Conservation (phyloP, 1,140 invertebrate genomes). For the Drosophila repleta region DNA sequence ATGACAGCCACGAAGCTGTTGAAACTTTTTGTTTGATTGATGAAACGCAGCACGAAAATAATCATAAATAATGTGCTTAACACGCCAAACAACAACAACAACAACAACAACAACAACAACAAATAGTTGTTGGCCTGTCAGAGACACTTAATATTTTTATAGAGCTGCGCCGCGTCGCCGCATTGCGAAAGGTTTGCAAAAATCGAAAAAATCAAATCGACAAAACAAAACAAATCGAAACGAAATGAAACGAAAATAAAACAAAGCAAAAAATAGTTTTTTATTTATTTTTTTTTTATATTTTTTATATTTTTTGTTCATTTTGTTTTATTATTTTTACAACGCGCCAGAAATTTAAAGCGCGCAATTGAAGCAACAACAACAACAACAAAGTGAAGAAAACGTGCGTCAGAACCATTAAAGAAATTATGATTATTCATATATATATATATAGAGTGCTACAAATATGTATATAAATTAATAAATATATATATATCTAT, state of each 20-base stretch:
- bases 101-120: conserved; percentile 21
- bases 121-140: conserved; percentile 31
- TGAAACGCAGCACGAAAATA: conserved; percentile 72
- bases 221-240: conserved; percentile 13
- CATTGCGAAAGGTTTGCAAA: conserved; percentile 49
- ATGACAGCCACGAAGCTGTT: conserved; percentile 44
- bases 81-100: conserved; percentile 11
- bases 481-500: conserved; percentile 1
- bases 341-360: conserved; percentile 66
- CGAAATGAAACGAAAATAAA: conserved; percentile 1
- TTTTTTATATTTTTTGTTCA: conserved; percentile 5
- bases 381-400: background rate
- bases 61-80: conserved; percentile 72
- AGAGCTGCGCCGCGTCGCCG: conserved; percentile 12
- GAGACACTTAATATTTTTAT: conserved; percentile 33
- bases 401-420: conserved; percentile 58
- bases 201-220: conserved; percentile 14
- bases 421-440: conserved; percentile 25
- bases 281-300: background rate
- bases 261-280: conserved; percentile 1
- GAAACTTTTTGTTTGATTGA: conserved; percentile 72
- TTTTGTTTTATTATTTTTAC: conserved; percentile 5
- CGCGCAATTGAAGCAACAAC: conserved; percentile 47
- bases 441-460: conserved; percentile 24
- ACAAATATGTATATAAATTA: background rate